phyloP scores from a whole-genome alignment of 2,888 invertebrate genomes.

The Perdita meconis region DNA sequence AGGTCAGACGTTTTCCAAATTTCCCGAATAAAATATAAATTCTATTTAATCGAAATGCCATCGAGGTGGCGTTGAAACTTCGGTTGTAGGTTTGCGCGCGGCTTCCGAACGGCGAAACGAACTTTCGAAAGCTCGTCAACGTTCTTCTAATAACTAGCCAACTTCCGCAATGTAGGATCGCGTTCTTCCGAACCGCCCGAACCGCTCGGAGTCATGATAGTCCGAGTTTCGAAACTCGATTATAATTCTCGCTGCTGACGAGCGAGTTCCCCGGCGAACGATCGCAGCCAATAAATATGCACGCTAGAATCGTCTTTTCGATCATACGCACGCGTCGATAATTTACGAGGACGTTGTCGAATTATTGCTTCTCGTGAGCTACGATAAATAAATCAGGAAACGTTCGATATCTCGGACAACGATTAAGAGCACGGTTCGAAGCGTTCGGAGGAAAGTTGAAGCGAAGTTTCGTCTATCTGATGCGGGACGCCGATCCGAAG shows the following conservation, averaged over 20 bases:
- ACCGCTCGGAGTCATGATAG: slow-evolving; percentile 20
- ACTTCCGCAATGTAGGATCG: slow-evolving; percentile 42
- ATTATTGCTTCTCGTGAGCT: not conserved
- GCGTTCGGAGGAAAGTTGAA: not conserved
- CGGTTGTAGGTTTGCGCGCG: slow-evolving; percentile 5
- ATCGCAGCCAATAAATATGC: not conserved
- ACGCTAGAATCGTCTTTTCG: not conserved
- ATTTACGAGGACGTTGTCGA: no score
- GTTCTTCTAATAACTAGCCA: slow-evolving; percentile 32
- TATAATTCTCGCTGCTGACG: slow-evolving; percentile 4
- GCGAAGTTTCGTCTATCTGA: not conserved
- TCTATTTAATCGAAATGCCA: slow-evolving; percentile 22
- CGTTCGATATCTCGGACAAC: not conserved
- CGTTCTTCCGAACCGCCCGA: slow-evolving; percentile 7
- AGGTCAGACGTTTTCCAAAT: slow-evolving; percentile 1
- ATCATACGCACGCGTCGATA: no score
- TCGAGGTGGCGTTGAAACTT: not conserved
- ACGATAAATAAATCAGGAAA: slow-evolving; percentile 1
- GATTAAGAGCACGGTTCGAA: not conserved
- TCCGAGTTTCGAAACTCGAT: slow-evolving; percentile 18
- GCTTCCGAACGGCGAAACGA: not conserved
- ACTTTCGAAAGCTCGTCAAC: slow-evolving; percentile 14
- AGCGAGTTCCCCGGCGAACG: not conserved
- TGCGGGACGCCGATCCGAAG: not conserved
- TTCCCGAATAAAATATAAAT: not conserved